Evolutionary conservation across 2,797 vertebrate species (phyloP), one percentile per base, ranked within the genome.

Genomic region (Pseudochaenichthys georgianus): DNA sequence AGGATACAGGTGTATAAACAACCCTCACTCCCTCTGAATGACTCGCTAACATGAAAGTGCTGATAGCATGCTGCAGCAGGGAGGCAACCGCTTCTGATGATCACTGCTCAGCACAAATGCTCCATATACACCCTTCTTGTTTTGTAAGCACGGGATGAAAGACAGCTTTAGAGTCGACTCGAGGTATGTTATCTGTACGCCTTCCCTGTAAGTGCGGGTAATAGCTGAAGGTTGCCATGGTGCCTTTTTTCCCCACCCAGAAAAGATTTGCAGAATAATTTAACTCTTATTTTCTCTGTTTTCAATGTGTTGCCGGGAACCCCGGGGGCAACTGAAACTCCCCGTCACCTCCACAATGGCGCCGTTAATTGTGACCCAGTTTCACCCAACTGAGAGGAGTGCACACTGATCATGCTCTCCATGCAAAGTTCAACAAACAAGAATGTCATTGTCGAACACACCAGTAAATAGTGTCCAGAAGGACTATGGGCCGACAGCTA

Each of bases 341-440:
- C 43, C 60, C 13, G 17, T 70, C 68, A 59, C 71, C 61, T 75
- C 57, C 62, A 75, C 75, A 79, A 80, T 57, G 70, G 65, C 8
- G 38, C 63, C 9, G 52, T 64, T 88, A 80, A 88, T 71, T 78
- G 62, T 84, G 89, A 89, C 83, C 88, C 77, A 83, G 64, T 84
- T 92, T 66, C 42, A 41, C 10, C 11, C 19, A 21, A 48, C 63
- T 16, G 46, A 63, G 68, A 28, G 58, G 58, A 70, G 76, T 28
- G 67, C 77, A 73, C 70, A 15, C 76, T 77, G 65, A 73, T 64
- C 77, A 68, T 53, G 50, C 70, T 73, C 69, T 79, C 79, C 73
- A 67, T 64, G 77, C 84, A 78, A 82, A 86, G 83, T 83, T 86
- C 78, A 81, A 52, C 67, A 71, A 75, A 90, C 79, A 90, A 82